A percentile compares a stretch with the other conserved stretches of the same genome.
Conservation (phyloP, 2,888 invertebrate genomes). For the Lissocephala sabroskyi region DNA sequence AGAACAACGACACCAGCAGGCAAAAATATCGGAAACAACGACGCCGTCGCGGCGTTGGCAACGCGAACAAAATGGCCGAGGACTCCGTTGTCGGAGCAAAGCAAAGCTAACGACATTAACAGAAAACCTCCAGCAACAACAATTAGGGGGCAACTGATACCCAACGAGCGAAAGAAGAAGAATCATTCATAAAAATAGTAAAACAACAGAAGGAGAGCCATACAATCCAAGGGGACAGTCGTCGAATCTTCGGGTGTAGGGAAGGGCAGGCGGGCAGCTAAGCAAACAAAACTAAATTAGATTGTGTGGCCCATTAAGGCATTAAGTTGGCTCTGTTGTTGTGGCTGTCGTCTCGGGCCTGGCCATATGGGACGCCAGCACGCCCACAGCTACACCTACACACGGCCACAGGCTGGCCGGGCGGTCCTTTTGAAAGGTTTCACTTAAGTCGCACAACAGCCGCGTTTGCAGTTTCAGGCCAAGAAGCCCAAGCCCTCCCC, state of each 20-base stretch:
- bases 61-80: too few species aligned
- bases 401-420: constrained; percentile 9
- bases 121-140: constrained; percentile 24
- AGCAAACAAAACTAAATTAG: constrained; percentile 61
- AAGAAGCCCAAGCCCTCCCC: not conserved
- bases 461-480: constrained; percentile 7
- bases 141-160: constrained; percentile 37
- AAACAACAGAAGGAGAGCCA: constrained; percentile 20
- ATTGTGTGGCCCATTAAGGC: constrained; percentile 64
- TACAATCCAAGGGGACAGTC: too few species aligned
- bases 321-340: constrained; percentile 48
- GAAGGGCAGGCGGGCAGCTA: constrained; percentile 7
- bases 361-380: constrained; percentile 7
- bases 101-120: constrained; percentile 51
- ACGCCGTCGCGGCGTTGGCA: not conserved
- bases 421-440: constrained; percentile 56
- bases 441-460: constrained; percentile 43
- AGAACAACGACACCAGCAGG: constrained; percentile 24
- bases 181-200: constrained; percentile 38
- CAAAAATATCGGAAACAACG: constrained; percentile 13
- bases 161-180: constrained; percentile 17
- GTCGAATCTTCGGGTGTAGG: too few species aligned
- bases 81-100: constrained; percentile 16
- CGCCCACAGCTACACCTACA: constrained; percentile 17
- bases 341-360: constrained; percentile 13